These are phyloP conservation scores for Mesorhabditis spiculigera DNA, from an alignment of 2,888 invertebrate genomes.

Conservation along the genomic window DNA sequence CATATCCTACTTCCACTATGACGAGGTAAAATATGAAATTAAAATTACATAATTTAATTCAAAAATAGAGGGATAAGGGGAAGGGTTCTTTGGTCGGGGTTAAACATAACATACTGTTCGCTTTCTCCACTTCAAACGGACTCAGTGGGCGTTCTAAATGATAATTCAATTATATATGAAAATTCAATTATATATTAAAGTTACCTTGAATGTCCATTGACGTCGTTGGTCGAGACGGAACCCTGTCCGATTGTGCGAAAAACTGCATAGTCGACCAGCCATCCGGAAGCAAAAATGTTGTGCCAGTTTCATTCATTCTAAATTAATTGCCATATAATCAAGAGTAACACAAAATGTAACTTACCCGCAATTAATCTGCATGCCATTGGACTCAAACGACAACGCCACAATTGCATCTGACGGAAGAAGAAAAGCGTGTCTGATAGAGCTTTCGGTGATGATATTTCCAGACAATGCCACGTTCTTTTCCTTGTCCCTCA, in stretches of 20 bases:
- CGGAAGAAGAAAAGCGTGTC: conserved; percentile 16
- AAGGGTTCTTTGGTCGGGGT: too few relatives aligned
- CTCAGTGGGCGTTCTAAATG: conserved; percentile 11
- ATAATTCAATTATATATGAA: conserved; percentile 11
- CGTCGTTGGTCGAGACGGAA: conserved; percentile 11
- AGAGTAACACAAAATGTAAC: conserved; percentile 17
- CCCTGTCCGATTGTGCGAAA: conserved; percentile 9
- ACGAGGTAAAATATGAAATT: too few relatives aligned
- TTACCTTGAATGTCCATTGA: background rate
- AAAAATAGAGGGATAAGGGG: too few relatives aligned
- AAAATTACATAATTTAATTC: too few relatives aligned
- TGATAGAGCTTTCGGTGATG: conserved; percentile 17
- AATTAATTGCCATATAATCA: conserved; percentile 16
- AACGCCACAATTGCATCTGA: conserved; percentile 17
- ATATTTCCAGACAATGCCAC: conserved; percentile 13
- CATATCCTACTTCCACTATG: too few relatives aligned
- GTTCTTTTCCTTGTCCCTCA: conserved; percentile 10
- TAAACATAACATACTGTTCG: too few relatives aligned
- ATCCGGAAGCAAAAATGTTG: conserved; percentile 14
- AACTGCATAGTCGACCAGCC: conserved; percentile 16
- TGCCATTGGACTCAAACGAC: conserved; percentile 20
- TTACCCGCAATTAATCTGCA: conserved; percentile 18
- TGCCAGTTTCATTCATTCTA: conserved; percentile 11
- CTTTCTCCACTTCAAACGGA: too few relatives aligned
- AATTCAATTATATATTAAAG: background rate